These are phyloP conservation scores for Catocala fraxini DNA, from an alignment of 2,888 invertebrate genomes.

Conservation along the genomic window DNA sequence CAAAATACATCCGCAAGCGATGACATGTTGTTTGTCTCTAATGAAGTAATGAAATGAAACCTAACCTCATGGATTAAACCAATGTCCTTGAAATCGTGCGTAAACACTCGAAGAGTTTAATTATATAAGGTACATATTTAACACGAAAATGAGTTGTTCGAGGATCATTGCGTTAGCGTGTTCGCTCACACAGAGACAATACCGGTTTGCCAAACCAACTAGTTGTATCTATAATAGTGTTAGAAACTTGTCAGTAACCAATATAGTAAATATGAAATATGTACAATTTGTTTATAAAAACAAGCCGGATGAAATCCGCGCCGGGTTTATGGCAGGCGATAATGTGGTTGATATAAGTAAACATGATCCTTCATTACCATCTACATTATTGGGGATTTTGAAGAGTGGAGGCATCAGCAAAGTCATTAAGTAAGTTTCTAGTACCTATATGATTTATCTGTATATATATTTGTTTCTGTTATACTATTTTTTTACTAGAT, in stretches of 20 bases:
- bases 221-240: constrained; percentile 39
- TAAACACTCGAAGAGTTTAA: constrained; percentile 40
- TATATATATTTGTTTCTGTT: not conserved
- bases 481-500: not conserved
- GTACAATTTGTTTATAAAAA: constrained; percentile 89
- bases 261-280: constrained; percentile 88
- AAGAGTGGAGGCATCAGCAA: constrained; percentile 66
- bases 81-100: constrained; percentile 34
- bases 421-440: constrained; percentile 68
- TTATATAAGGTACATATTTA: constrained; percentile 45
- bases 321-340: constrained; percentile 90
- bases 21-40: too few species aligned
- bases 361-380: constrained; percentile 74
- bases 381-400: constrained; percentile 80
- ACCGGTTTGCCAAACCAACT: constrained; percentile 45
- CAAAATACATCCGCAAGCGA: too few species aligned
- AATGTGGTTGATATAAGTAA: constrained; percentile 91
- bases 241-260: constrained; percentile 63
- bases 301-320: constrained; percentile 87
- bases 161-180: constrained; percentile 53
- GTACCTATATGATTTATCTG: not conserved
- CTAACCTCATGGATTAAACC: not conserved
- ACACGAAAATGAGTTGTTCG: constrained; percentile 58
- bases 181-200: constrained; percentile 59
- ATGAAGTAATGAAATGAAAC: too few species aligned